Conservation (phyloP, 2,797 vertebrate species). For the Emys orbicularis region DNA sequence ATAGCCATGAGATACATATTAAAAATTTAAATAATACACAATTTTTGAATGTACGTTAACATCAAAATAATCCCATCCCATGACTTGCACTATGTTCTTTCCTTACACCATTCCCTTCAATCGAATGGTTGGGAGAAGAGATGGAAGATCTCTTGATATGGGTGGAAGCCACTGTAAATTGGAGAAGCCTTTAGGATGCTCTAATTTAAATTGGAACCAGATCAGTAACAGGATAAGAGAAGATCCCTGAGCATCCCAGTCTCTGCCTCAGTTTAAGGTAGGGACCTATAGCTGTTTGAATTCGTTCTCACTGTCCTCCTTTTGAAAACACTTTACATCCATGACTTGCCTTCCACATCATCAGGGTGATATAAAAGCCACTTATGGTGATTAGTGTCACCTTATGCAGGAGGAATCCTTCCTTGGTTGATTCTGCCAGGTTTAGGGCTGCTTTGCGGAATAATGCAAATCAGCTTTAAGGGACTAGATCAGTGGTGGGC, state of each 20-base stretch:
- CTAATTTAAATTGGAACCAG: constrained; percentile 35
- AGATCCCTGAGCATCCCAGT: not conserved
- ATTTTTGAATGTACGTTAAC: constrained; percentile 46
- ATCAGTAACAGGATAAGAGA: constrained; percentile 44
- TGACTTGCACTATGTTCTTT: constrained; percentile 46
- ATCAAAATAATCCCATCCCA: constrained; percentile 39
- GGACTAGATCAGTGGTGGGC: not conserved
- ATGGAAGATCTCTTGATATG: constrained; percentile 43
- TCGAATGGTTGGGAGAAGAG: constrained; percentile 38
- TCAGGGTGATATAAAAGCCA: no score
- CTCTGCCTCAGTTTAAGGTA: not conserved
- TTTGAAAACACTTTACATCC: constrained; percentile 32
- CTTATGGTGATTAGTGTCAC: not conserved
- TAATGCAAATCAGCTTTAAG: no score
- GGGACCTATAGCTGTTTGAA: not conserved
- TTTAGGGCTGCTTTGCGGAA: not conserved
- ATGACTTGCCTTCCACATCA: not conserved
- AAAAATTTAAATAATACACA: constrained; percentile 58
- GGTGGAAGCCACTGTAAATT: constrained; percentile 32
- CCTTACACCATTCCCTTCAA: constrained; percentile 25
- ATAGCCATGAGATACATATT: constrained; percentile 19
- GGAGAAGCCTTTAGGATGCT: constrained; percentile 42
- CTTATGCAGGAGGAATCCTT: not conserved
- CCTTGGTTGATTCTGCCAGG: not conserved
- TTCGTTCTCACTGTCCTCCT: not conserved